Base-by-base conservation (phyloP, 1,140 invertebrate genomes). In the Bombus consobrinus region DNA sequence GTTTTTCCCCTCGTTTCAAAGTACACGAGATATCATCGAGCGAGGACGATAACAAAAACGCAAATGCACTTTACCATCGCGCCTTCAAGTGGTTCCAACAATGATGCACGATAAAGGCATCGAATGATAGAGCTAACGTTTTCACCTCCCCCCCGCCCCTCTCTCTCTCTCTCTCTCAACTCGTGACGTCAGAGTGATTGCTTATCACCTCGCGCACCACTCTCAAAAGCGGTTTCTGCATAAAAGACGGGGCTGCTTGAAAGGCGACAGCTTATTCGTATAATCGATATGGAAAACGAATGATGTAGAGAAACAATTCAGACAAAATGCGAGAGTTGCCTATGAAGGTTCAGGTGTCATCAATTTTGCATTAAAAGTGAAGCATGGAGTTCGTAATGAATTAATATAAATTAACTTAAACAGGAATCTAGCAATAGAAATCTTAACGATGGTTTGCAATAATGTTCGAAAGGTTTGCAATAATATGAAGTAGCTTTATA, bases 21-120 rank as follows among this genome's bases (percentile, higher is more conserved):
- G 79, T 72, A 25, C 34, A 13, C 47, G 66, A 39, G 53, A 72
- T 43, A 62, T 22, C 28, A 32, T 81, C 69, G 69, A 39, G 9
- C 69, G 37, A 57, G 43, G 8, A n/a, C 43, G 64, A 80, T 80
- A 71, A 81, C 68, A 59, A 81, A 81, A 81, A 81, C 68, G 80
- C 80, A 59, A 73, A 59, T 81, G 47, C 80, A 72, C 69, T 72
- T 81, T 81, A 59, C 37, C 47, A 59, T 34, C 37, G 18, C 22
- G 34, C 3, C 18, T 72, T 37, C 47, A 34, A 81, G 80, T 81
- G 53, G 28, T 37, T 72, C 10, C 47, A 22, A 81, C 80, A 73
- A 73, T 59, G 80, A 53, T n/a, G 34, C 34, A 22, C 34, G 66
- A 81, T 69, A 71, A 81, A 81, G 43, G 47, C 43, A 68, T 39